Evolutionary conservation across 2,797 vertebrate species (phyloP).

Genomic region (Gallirallus australis): DNA sequence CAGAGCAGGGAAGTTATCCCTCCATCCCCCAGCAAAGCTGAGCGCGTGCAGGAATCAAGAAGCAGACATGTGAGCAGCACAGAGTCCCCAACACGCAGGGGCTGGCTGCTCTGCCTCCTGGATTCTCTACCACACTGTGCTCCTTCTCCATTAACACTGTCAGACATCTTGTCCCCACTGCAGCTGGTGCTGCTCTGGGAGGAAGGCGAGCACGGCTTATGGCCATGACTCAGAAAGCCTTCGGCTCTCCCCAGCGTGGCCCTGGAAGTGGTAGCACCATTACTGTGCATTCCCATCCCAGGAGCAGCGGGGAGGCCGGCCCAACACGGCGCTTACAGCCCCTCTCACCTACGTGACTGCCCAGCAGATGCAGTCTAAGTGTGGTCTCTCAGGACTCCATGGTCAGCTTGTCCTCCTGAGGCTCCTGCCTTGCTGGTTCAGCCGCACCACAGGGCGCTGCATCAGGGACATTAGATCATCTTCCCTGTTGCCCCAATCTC

Average conservation of each 20-base stretch:
- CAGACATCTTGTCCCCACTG: neutral
- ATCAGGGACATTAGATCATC: neutral
- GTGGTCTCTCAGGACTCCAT: neutral
- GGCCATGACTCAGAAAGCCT: neutral
- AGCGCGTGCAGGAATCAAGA: neutral
- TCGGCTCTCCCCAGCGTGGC: neutral
- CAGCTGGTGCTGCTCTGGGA: neutral
- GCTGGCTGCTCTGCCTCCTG: neutral
- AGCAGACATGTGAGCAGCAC: neutral
- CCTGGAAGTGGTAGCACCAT: neutral
- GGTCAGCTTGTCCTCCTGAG: neutral
- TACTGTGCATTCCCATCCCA: neutral
- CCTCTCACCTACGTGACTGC: neutral
- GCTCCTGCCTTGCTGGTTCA: neutral
- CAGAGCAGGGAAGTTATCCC: neutral
- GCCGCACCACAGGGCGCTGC: neutral
- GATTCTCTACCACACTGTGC: neutral
- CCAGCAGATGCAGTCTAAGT: neutral
- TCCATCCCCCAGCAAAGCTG: neutral
- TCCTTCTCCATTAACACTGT: neutral
- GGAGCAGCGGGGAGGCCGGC: neutral
- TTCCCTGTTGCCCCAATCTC: neutral
- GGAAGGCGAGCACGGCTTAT: neutral
- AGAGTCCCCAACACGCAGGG: neutral
- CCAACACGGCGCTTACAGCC: neutral